Conservation (phyloP, 2,888 invertebrate genomes). For the Cheiracanthium punctorium region DNA sequence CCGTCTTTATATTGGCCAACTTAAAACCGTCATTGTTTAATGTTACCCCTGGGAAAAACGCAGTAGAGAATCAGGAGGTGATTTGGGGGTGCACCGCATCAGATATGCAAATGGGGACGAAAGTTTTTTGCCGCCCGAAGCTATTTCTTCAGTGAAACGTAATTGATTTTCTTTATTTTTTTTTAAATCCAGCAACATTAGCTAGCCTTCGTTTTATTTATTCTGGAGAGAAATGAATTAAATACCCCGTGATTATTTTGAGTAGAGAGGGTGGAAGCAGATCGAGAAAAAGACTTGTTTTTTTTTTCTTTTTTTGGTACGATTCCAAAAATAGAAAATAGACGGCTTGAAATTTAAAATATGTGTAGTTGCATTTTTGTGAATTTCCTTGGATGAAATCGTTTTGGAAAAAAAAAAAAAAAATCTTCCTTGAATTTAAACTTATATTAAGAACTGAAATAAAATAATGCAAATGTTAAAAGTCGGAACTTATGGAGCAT, state of each 20-base stretch:
- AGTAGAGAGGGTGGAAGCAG: conserved; percentile 50
- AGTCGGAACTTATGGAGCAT: too few relatives aligned
- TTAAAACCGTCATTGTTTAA: conserved; percentile 34
- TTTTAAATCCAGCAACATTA: too few relatives aligned
- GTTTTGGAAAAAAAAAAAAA: too few relatives aligned
- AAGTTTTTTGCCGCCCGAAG: conserved; percentile 39
- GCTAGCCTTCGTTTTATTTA: neutral
- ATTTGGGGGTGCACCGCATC: conserved; percentile 50
- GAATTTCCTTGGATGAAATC: too few relatives aligned
- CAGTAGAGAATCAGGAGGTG: neutral
- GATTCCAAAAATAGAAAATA: neutral
- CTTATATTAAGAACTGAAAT: too few relatives aligned
- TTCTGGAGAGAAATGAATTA: conserved; percentile 36
- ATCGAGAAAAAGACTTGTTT: neutral
- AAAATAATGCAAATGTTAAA: too few relatives aligned
- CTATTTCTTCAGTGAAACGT: conserved; percentile 10
- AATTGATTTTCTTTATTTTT: conserved; percentile 41
- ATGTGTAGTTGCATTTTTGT: too few relatives aligned
- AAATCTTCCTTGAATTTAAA: too few relatives aligned
- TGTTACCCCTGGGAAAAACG: conserved; percentile 17
- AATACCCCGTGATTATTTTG: conserved; percentile 55
- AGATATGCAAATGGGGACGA: conserved; percentile 64
- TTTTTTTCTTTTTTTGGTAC: neutral
- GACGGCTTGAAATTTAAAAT: too few relatives aligned
- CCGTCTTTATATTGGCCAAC: neutral